Evolutionary conservation across 2,113 vertebrate genomes (phyloP).

Genomic region (Cygnus buccinator): DNA sequence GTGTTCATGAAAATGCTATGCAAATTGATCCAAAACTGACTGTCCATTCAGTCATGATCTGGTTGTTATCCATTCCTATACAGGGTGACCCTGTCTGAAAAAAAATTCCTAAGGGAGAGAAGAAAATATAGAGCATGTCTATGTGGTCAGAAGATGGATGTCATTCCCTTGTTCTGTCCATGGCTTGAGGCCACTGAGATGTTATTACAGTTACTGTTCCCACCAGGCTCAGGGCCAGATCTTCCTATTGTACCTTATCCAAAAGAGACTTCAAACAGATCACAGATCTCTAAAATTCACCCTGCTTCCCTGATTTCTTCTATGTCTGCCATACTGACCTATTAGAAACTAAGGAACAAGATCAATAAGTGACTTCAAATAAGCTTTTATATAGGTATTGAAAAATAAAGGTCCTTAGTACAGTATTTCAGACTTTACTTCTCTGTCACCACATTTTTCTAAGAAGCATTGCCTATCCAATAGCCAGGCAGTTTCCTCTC

Average conservation of each 20-base stretch:
- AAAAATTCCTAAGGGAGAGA: background rate
- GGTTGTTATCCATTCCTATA: background rate
- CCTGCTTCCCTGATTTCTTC: background rate
- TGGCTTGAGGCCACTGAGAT: background rate
- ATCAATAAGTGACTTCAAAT: background rate
- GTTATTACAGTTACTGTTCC: background rate
- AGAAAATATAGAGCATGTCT: background rate
- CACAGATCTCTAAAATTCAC: background rate
- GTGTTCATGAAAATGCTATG: background rate
- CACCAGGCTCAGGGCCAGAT: background rate
- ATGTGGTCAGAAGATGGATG: slow-evolving; percentile 30
- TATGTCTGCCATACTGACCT: background rate
- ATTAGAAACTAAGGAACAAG: slow-evolving; percentile 7
- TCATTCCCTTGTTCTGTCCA: background rate
- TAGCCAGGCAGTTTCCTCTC: background rate
- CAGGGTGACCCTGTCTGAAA: background rate
- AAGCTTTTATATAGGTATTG: background rate
- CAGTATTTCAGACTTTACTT: background rate
- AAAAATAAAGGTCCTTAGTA: background rate
- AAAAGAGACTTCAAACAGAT: background rate
- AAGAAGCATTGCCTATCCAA: background rate
- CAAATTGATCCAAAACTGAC: background rate
- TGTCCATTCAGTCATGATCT: background rate
- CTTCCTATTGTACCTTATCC: background rate
- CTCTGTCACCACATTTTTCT: background rate